phyloP scores from a whole-genome alignment of 2,113 vertebrate species.

The Ursus arctos region DNA sequence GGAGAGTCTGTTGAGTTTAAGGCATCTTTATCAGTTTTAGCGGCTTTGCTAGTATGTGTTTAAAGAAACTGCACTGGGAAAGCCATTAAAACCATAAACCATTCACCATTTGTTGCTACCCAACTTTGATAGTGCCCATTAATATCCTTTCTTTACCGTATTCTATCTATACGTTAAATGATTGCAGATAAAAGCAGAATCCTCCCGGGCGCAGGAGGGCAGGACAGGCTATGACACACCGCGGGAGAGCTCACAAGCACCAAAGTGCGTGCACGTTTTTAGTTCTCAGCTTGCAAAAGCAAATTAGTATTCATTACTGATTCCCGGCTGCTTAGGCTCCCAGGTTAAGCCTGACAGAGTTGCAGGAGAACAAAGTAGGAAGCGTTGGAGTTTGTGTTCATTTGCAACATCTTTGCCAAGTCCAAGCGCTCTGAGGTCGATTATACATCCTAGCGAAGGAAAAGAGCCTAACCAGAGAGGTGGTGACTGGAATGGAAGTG shows the following conservation, averaged over 20 bases:
- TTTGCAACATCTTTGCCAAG: neutral
- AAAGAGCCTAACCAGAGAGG: neutral
- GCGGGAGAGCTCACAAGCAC: neutral
- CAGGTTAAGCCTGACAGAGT: neutral
- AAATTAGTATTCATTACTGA: neutral
- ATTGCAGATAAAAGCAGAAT: neutral
- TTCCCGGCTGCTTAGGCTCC: neutral
- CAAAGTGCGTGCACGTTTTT: neutral
- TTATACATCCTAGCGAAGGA: neutral
- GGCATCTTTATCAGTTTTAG: neutral
- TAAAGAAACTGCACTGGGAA: neutral
- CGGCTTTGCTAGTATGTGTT: neutral
- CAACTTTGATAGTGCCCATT: neutral
- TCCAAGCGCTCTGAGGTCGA: neutral
- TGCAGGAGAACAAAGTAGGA: neutral
- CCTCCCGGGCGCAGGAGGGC: neutral
- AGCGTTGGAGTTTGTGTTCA: neutral
- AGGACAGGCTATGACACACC: neutral
- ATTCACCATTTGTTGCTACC: neutral
- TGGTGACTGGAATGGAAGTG: neutral
- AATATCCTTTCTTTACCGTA: neutral
- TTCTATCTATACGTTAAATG: neutral
- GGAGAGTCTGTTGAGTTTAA: neutral
- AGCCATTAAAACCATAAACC: neutral
- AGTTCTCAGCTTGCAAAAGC: neutral